phyloP scores from a whole-genome alignment of 2,888 invertebrate genomes.

The Blastobasis lacticolella region DNA sequence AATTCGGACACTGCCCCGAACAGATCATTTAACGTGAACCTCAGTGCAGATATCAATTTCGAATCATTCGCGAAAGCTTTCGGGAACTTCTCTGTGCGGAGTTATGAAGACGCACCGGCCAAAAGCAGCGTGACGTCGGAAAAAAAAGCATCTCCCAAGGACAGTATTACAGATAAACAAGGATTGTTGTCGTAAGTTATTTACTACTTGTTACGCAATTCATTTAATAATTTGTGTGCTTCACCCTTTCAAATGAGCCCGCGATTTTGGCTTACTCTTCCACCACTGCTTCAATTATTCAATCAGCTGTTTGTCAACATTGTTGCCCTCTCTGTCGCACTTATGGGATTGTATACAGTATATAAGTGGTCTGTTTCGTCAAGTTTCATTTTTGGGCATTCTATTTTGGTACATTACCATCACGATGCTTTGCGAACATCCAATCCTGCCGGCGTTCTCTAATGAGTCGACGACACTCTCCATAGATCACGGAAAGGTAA shows the following conservation, averaged over 20 bases:
- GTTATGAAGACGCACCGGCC: constrained; percentile 19
- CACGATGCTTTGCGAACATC: constrained; percentile 63
- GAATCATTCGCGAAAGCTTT: constrained; percentile 19
- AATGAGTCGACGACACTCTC: constrained; percentile 38
- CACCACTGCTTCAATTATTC: constrained; percentile 20
- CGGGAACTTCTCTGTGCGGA: constrained; percentile 20
- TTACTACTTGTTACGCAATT: constrained; percentile 4
- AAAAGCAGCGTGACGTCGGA: constrained; percentile 29
- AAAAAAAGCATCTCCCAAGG: constrained; percentile 30
- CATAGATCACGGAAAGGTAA: not conserved
- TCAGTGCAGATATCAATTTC: constrained; percentile 18
- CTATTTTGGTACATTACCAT: constrained; percentile 73
- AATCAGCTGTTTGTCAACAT: constrained; percentile 71
- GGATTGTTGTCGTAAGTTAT: constrained; percentile 36
- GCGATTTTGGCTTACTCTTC: constrained; percentile 7
- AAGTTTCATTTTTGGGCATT: constrained; percentile 68
- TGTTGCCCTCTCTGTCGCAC: constrained; percentile 47
- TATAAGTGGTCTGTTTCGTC: constrained; percentile 50
- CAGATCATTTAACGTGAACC: constrained; percentile 20
- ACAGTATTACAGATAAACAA: constrained; percentile 24
- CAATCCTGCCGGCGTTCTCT: constrained; percentile 50
- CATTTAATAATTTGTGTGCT: not conserved
- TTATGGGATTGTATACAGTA: constrained; percentile 19
- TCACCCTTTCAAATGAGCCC: not conserved
- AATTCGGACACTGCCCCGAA: constrained; percentile 17